Evolutionary conservation across 2,113 vertebrate species (phyloP), one percentile per base, ranked within the genome.

Genomic region (Podilymbus podiceps): DNA sequence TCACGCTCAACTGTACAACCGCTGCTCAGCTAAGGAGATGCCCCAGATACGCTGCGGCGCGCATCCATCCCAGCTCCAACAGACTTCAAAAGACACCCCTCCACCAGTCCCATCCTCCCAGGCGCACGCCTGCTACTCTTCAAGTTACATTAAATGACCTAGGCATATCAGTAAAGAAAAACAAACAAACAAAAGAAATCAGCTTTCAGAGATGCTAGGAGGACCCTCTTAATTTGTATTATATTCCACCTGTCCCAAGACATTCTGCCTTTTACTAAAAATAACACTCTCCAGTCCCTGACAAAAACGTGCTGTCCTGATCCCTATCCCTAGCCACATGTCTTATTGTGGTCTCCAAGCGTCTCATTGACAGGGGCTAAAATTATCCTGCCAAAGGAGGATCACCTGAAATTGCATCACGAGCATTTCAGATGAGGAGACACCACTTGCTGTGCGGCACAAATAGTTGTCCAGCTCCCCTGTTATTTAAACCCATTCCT

Each of bases 1-100:
- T 52, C 64, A 64, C 28, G 22, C 71, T 49, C 8, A 42, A 49
- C 44, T 9, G 15, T 5, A 20, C 56, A n/a, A 11, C 35, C 27
- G 11, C 64, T 11, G 30, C 5, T 49, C 44, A n/a, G 58, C 31
- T 8, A 11, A 52, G 23, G 64, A 60, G 59, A 10, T 15, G 64
- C 35, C 78, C 77, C 33, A 3, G 1, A 3, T 2, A 14, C 9
- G 5, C 15, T 1, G 22, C 1, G 56, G 46, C 50, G 23, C 0
- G 8, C 38, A 52, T 5, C 64, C 77, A 27, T 17, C 64, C 77
- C 50, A 38, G 5, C 30, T 7, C n/a, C 5, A 18, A 7, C 15
- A 11, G 33, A 25, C 25, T 18, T 81, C 6, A 5, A 5, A 52
- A 58, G 20, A 58, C 6, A 38, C 38, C 24, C 19, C 49, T 8